Conservation (phyloP, 2,888 invertebrate species). For the Hirtodrosophila alboralis region DNA sequence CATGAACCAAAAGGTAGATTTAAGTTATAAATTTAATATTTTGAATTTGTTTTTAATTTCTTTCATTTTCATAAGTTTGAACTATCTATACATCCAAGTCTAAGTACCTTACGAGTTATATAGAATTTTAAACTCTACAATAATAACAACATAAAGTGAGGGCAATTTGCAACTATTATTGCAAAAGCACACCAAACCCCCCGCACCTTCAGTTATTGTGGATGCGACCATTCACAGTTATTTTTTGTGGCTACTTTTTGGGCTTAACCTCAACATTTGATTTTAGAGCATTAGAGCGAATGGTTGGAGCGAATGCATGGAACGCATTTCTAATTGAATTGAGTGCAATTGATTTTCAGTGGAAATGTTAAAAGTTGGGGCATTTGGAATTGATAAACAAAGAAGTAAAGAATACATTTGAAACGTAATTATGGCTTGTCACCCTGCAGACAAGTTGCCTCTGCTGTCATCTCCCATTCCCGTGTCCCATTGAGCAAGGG, state of each 20-base stretch:
- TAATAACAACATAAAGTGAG: slow-evolving; percentile 14
- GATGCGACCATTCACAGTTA: slow-evolving; percentile 11
- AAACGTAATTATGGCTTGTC: slow-evolving; percentile 66
- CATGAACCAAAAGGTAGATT: no score
- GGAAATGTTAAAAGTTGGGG: slow-evolving; percentile 4
- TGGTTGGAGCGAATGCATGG: slow-evolving; percentile 42
- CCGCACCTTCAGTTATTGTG: neutral
- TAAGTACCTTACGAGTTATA: no score
- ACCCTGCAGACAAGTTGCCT: slow-evolving; percentile 30
- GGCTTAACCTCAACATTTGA: slow-evolving; percentile 38
- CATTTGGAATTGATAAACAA: slow-evolving; percentile 20
- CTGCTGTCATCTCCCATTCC: neutral
- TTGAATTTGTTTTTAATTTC: no score
- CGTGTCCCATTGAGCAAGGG: slow-evolving; percentile 49
- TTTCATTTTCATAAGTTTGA: no score
- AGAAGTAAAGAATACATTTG: slow-evolving; percentile 46
- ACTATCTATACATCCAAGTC: no score
- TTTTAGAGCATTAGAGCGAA: slow-evolving; percentile 31
- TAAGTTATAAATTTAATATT: no score
- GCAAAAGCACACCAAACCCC: slow-evolving; percentile 27
- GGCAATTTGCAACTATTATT: slow-evolving; percentile 53
- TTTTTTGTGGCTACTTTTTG: slow-evolving; percentile 51
- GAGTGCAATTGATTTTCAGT: slow-evolving; percentile 63
- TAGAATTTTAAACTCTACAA: no score
- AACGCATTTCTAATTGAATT: slow-evolving; percentile 63